phyloP scores from a whole-genome alignment of 2,797 vertebrate genomes.

The Falco concolor region DNA sequence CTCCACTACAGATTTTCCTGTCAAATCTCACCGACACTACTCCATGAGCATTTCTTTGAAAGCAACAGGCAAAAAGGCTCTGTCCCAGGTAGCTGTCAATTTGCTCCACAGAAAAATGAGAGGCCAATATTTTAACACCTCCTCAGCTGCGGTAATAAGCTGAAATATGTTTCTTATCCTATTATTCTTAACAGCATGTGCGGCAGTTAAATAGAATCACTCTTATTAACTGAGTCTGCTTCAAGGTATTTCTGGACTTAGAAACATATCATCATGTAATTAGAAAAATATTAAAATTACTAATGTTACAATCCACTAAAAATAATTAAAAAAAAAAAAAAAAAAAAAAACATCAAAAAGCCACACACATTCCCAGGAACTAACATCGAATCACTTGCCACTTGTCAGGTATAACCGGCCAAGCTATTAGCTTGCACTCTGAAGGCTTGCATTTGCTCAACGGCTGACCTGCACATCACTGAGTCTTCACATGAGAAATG shows the following conservation, averaged over 20 bases:
- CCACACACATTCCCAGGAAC: neutral
- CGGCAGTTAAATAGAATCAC: neutral
- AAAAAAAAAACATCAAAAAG: neutral
- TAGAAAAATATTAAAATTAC: neutral
- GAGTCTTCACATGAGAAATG: neutral
- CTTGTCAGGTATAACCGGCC: neutral
- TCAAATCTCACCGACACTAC: neutral
- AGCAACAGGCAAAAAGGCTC: neutral
- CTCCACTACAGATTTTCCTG: neutral
- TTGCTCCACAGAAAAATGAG: neutral
- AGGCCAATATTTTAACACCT: neutral
- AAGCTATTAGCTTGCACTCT: neutral
- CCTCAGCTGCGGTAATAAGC: neutral
- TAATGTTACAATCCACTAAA: neutral
- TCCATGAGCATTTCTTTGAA: neutral
- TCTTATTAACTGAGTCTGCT: neutral
- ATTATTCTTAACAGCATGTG: neutral
- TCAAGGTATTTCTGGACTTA: neutral
- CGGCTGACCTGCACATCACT: neutral
- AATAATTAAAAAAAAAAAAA: neutral
- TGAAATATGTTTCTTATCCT: neutral
- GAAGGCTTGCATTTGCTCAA: neutral
- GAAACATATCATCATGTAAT: neutral
- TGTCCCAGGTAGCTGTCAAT: neutral
- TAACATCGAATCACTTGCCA: neutral